Evolutionary conservation across 2,888 invertebrate genomes (phyloP).

Genomic region (Pemphredon lugubris): DNA sequence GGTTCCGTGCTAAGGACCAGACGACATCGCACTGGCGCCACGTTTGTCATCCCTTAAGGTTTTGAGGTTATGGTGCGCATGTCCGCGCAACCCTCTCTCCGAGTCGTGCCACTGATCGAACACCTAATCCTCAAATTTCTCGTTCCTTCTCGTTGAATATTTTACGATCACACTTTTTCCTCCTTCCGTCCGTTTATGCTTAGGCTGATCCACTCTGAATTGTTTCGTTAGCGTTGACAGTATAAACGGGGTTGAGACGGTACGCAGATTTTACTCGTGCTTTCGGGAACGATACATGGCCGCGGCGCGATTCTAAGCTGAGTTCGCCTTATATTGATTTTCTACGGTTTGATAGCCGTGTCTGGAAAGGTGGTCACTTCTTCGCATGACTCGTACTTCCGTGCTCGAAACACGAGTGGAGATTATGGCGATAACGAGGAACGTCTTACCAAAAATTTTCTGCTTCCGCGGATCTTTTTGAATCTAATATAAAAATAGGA

Average conservation of each 20-base stretch:
- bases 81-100: slow-evolving; percentile 30
- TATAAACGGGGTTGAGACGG: no score
- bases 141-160: background rate
- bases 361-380: slow-evolving; percentile 38
- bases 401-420: background rate
- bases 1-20: slow-evolving; percentile 9
- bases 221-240: no score
- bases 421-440: background rate
- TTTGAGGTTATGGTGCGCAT: slow-evolving; percentile 38
- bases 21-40: slow-evolving; percentile 28
- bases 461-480: background rate
- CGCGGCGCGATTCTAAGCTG: slow-evolving; percentile 7
- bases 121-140: slow-evolving; percentile 19
- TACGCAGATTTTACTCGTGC: background rate
- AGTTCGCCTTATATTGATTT: slow-evolving; percentile 59
- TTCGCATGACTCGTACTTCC: slow-evolving; percentile 17
- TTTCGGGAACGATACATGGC: background rate
- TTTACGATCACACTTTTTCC: background rate
- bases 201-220: background rate
- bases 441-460: background rate
- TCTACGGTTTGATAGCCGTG: slow-evolving; percentile 34
- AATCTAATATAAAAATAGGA: background rate
- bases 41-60: slow-evolving; percentile 27
- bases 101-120: slow-evolving; percentile 25
- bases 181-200: no score